phyloP scores from a whole-genome alignment of 1,140 invertebrate genomes.

The Campoletis sonorensis region DNA sequence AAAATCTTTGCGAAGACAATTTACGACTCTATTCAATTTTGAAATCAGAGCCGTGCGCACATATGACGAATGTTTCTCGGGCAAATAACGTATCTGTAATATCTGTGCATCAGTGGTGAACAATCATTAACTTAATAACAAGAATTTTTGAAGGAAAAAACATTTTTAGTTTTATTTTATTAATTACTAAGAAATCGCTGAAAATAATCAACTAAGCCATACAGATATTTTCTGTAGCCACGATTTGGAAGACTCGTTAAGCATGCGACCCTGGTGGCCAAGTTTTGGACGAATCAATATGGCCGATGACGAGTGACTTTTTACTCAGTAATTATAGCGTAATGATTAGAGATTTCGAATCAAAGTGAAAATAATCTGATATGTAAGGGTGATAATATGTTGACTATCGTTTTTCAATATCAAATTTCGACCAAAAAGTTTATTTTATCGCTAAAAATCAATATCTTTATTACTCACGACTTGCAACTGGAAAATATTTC shows the following conservation, averaged over 20 bases:
- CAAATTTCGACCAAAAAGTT: too few species aligned
- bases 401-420: too few species aligned
- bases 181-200: background rate
- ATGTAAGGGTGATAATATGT: too few species aligned
- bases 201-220: background rate
- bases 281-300: too few species aligned
- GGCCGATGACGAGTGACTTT: too few species aligned
- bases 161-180: background rate
- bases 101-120: slow-evolving; percentile 10
- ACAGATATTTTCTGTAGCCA: background rate
- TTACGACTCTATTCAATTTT: background rate
- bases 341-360: background rate
- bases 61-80: background rate
- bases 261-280: too few species aligned
- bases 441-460: too few species aligned
- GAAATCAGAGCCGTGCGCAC: background rate
- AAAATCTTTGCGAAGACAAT: slow-evolving; percentile 1
- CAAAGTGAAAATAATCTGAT: background rate
- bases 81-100: background rate
- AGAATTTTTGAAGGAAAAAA: background rate
- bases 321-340: too few species aligned
- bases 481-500: too few species aligned
- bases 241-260: background rate
- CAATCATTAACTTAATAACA: slow-evolving; percentile 8
- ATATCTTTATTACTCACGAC: too few species aligned